phyloP scores from a whole-genome alignment of 2,888 invertebrate species.

The Cephus runcator region DNA sequence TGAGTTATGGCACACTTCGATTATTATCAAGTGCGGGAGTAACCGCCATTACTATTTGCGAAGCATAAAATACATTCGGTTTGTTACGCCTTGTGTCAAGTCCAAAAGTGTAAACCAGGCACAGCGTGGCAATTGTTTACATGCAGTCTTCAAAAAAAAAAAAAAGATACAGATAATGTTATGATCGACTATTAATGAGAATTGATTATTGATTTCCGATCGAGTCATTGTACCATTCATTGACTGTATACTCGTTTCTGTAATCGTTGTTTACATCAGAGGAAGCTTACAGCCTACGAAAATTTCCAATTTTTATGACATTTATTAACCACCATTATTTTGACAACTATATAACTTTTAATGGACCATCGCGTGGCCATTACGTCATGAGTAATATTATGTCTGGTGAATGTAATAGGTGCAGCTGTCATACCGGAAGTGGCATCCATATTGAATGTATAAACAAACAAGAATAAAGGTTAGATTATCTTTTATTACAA shows the following conservation, averaged over 20 bases:
- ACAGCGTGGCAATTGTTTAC: not conserved
- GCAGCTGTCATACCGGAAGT: not conserved
- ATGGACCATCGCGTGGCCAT: not conserved
- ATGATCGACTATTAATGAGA: not conserved
- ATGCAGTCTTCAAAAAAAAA: not conserved
- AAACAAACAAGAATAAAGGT: not conserved
- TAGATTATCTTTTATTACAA: no score
- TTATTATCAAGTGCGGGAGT: not conserved
- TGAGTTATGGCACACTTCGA: not conserved
- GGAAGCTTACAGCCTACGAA: not conserved
- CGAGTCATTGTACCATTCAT: not conserved
- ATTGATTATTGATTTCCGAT: not conserved
- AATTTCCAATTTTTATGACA: not conserved
- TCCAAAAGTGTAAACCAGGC: not conserved
- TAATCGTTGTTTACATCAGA: not conserved
- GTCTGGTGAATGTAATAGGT: not conserved
- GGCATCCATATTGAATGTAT: not conserved
- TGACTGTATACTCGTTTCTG: not conserved
- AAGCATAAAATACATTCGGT: not conserved
- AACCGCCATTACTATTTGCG: not conserved
- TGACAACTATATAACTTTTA: not conserved
- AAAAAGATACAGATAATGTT: not conserved
- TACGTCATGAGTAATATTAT: not conserved
- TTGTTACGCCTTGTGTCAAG: not conserved
- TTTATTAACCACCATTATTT: not conserved